Percentiles rank a stretch among this genome's conserved stretches.
Conservation (phyloP, 2,113 vertebrate species). For the Nanger granti region DNA sequence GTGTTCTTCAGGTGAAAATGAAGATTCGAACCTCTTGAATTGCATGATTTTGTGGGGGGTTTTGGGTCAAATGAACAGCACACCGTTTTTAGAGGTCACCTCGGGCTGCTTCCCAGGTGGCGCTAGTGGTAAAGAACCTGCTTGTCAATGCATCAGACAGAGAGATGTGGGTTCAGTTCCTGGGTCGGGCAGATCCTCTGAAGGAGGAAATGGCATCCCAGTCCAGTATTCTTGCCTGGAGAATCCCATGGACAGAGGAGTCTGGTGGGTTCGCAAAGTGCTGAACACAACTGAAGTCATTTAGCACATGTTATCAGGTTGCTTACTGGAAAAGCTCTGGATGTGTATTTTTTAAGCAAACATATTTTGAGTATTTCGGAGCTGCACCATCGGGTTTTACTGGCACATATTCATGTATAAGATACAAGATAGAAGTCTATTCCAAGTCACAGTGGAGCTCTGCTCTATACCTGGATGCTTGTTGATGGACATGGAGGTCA, state of each 20-base stretch:
- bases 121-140: not conserved
- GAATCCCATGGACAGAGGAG: not conserved
- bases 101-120: not conserved
- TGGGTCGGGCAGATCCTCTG: not conserved
- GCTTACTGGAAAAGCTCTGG: not conserved
- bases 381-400: not conserved
- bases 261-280: not conserved
- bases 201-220: not conserved
- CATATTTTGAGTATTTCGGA: not conserved
- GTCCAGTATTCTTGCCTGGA: not conserved
- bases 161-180: not conserved
- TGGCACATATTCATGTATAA: not conserved
- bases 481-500: not conserved
- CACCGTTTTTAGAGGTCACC: not conserved
- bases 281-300: not conserved
- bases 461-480: not conserved
- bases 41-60: not conserved
- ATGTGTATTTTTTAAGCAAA: not conserved
- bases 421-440: not conserved
- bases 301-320: not conserved
- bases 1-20: not conserved
- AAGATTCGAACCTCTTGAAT: not conserved
- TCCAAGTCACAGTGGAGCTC: not conserved
- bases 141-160: rapidly evolving
- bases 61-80: not conserved